Base-by-base conservation (phyloP, 2,888 invertebrate genomes). In the Pyrgus malvae region DNA sequence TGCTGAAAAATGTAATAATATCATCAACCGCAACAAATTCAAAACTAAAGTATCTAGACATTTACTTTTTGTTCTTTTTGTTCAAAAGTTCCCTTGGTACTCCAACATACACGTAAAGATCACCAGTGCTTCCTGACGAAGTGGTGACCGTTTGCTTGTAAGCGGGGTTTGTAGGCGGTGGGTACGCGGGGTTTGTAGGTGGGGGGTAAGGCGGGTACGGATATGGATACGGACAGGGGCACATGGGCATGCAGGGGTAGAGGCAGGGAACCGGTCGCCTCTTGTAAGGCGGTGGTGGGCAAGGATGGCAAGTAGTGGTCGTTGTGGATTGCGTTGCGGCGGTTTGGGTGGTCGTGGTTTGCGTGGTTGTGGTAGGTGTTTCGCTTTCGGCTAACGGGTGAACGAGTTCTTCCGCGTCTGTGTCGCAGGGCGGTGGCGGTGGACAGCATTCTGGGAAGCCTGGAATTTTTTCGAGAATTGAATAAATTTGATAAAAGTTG, bases 81-180 rank as follows among this genome's bases (percentile, higher is more conserved):
- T 61, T 61, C 1, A 68, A 45, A 12, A 68, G 12, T 16, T 59
- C 58, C 55, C 74, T 80, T 0, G 83, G 83, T 4, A 83, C 62
- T 9, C 84, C 83, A 1, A 84, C 62, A 50, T 74, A 81, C 41
- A 82, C 61, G 46, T 78, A 76, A 8, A 71, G 56, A 0, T 58
- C 48, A 2, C 48, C 50, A 2, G 62, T 40, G 7, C 16, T 35
- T 12, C 21, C 6, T 6, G 38, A n/a, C 2, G 38, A 21, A 2
- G 21, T 21, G 3, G 38, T 21, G 5, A 21, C 38, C 5, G 12
- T 11, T 7, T 0, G 1, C n/a, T 21, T 21, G 9, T n/a, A 1
- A 8, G 2, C 17, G 19, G 33, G 33, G 14, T 14, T 40, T 0
- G 51, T 14, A 7, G 11, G 9, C 12, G 5, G 9, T 1, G 19